A percentile compares a stretch with the other conserved stretches of the same genome.
These are phyloP conservation scores for Eurytoma adleriae DNA, from an alignment of 2,888 invertebrate genomes.

Conservation along the genomic window DNA sequence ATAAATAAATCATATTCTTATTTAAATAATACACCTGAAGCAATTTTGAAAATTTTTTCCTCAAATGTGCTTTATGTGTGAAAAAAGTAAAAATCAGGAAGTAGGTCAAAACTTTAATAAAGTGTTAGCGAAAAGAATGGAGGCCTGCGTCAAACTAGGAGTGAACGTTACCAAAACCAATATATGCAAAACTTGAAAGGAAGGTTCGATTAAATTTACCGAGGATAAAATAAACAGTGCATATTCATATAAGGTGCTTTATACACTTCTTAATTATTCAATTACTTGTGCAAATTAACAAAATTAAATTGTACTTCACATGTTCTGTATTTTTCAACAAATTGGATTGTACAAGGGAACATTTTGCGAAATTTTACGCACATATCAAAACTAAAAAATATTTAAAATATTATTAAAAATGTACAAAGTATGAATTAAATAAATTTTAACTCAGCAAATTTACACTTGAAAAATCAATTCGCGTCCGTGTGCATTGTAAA, in stretches of 20 bases:
- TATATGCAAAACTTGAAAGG: not conserved
- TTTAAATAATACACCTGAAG: not conserved
- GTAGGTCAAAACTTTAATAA: conserved; percentile 34
- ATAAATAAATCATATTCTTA: not conserved
- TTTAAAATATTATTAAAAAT: not conserved
- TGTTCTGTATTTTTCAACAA: not conserved
- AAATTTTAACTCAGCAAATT: not conserved
- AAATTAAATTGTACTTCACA: not conserved
- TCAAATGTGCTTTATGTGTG: not conserved
- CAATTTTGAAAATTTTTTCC: not conserved
- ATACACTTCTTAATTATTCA: not conserved
- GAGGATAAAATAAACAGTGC: conserved; percentile 5
- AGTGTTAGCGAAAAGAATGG: conserved; percentile 16
- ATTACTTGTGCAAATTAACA: not conserved
- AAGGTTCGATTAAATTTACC: not conserved
- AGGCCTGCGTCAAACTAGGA: conserved; percentile 9
- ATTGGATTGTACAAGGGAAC: not conserved
- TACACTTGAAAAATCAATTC: not conserved
- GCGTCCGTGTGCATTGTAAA: not conserved
- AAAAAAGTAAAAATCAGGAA: not conserved
- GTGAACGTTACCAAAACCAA: conserved; percentile 25
- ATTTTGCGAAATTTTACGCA: not conserved
- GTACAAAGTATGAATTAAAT: not conserved
- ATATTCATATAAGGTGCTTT: not conserved
- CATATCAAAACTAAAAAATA: not conserved